Conservation (phyloP, 2,888 invertebrate genomes). For the Barypeithes pellucidus region DNA sequence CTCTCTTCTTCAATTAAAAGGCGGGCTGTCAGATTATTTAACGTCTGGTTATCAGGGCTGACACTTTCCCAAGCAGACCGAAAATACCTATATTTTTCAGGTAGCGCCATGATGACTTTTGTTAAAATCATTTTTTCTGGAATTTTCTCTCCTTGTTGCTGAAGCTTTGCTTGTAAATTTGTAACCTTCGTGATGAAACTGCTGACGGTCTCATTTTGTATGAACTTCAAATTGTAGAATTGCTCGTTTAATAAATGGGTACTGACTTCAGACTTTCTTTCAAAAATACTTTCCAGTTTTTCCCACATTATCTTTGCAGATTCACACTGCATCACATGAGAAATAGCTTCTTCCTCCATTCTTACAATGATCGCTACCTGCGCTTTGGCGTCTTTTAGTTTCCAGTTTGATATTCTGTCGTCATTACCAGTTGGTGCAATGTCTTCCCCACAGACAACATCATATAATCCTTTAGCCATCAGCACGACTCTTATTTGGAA, state of each 20-base stretch:
- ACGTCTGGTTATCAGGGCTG: slow-evolving; percentile 49
- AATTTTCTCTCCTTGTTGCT: slow-evolving; percentile 16
- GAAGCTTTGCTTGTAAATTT: slow-evolving; percentile 36
- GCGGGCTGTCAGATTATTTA: slow-evolving; percentile 54
- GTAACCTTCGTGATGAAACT: slow-evolving; percentile 38
- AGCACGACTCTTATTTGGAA: slow-evolving; percentile 27
- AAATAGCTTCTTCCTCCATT: slow-evolving; percentile 19
- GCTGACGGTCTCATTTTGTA: slow-evolving; percentile 31
- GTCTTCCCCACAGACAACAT: slow-evolving; percentile 10
- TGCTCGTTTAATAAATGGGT: slow-evolving; percentile 42
- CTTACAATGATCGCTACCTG: not conserved
- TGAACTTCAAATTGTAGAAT: slow-evolving; percentile 38
- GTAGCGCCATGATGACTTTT: slow-evolving; percentile 52
- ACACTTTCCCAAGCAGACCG: slow-evolving; percentile 57
- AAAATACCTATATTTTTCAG: slow-evolving; percentile 38
- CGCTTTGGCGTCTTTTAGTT: slow-evolving; percentile 7
- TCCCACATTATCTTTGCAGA: slow-evolving; percentile 30
- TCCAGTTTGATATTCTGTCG: no score
- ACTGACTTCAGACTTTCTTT: slow-evolving; percentile 21
- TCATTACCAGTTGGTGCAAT: not conserved
- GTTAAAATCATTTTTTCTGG: slow-evolving; percentile 36
- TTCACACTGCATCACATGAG: slow-evolving; percentile 30
- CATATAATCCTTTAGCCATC: slow-evolving; percentile 30
- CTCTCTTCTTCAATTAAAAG: no score
- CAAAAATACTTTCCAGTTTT: slow-evolving; percentile 37